Base-by-base conservation (phyloP, 30 jellyfish, hydroid and myxozoan genomes). In the Pelagia noctiluca region DNA sequence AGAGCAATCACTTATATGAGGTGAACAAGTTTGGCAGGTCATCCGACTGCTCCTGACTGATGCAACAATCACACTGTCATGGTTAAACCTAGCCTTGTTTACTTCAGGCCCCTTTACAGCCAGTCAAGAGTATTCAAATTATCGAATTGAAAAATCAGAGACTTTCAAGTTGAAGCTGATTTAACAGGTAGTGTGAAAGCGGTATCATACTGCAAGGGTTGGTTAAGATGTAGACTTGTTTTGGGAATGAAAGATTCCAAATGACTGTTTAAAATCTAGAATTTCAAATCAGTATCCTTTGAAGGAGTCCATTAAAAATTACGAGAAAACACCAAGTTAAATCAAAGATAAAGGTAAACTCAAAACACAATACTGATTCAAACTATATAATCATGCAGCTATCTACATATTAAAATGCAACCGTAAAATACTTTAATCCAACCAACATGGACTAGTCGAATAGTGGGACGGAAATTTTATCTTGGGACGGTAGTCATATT, bases 321-420 rank as follows among this genome's bases (percentile, higher is more conserved):
- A 16, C 8, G 16, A 5, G 12, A 42, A 42, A 42, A 42, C 16
- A 16, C 16, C 57, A 5, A 42, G 8, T 16, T 5, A 42, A 5
- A 16, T 16, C 16, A 42, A 42, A 42, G 8, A 42, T 42, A 42
- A 5, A 5, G 57, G 12, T 5, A 42, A 22, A 49, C 50, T 33
- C 65, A 80, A 76, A 80, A 80, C 90, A 80, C 90, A 80, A 80
- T 62, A 47, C 8, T 50, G 50, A 80, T 13, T 80, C 30, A 80
- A 63, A 12, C 33, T 38, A 28, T 35, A 80, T 31, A 63, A 80
- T 33, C 19, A 80, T 78, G 34, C 90, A 37, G 21, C 79, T 80
- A 80, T 80, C 90, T 80, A 80, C 90, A 80, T 38, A 63, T 64
- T 80, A 80, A 80, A 80, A 80, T 80, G 65, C 82, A 62, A 48